phyloP scores from a whole-genome alignment of 2,113 vertebrate genomes.

The Halichoerus grypus region DNA sequence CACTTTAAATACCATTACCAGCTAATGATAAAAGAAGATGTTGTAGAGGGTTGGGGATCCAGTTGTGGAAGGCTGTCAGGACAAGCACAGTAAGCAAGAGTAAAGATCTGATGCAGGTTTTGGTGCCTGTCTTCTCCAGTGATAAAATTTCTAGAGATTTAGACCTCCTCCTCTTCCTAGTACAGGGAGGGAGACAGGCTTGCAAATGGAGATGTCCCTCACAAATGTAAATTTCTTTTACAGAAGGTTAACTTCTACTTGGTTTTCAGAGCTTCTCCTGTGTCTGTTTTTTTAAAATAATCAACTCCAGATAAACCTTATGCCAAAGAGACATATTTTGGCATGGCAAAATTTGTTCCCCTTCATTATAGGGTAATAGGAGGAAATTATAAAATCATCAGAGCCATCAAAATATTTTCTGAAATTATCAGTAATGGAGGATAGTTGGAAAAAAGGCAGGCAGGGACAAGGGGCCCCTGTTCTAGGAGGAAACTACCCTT shows the following conservation, averaged over 20 bases:
- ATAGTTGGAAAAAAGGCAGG: neutral
- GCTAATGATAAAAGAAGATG: neutral
- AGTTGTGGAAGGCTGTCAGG: neutral
- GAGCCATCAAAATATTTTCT: neutral
- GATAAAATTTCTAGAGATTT: neutral
- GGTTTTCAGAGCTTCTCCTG: neutral
- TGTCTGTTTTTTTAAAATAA: neutral
- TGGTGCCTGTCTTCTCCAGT: neutral
- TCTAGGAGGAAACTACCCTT: neutral
- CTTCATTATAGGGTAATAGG: neutral
- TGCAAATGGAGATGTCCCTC: neutral
- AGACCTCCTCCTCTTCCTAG: neutral
- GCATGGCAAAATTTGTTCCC: neutral
- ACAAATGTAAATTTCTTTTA: neutral
- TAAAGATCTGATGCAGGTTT: neutral
- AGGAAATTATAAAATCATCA: conserved; percentile 54
- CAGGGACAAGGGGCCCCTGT: neutral
- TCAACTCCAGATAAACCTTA: neutral
- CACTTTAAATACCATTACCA: neutral
- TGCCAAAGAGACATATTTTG: neutral
- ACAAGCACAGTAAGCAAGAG: neutral
- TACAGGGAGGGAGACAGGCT: neutral
- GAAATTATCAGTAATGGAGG: neutral
- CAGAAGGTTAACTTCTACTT: neutral
- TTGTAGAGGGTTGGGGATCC: neutral